phyloP scores from a whole-genome alignment of 1,140 invertebrate genomes.

The Caenorhabditis briggsae region DNA sequence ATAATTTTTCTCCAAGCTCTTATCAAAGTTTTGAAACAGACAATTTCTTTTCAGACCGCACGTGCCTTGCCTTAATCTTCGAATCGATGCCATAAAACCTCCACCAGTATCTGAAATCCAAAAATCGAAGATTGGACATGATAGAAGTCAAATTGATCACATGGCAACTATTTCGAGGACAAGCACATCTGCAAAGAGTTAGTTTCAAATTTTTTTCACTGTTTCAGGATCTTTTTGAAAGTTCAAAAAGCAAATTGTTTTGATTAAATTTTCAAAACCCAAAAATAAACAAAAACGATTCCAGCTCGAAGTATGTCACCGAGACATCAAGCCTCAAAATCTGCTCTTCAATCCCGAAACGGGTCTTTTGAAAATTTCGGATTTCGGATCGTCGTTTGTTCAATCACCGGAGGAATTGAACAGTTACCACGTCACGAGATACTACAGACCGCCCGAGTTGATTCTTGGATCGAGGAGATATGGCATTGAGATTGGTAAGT shows the following conservation, averaged over 20 bases:
- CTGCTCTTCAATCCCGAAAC: slow-evolving; percentile 68
- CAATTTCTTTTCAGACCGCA: background rate
- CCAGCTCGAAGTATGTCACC: slow-evolving; percentile 66
- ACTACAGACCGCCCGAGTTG: slow-evolving; percentile 71
- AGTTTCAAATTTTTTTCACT: background rate
- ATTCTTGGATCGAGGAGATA: slow-evolving; percentile 66
- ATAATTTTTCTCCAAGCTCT: no score
- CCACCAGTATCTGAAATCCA: slow-evolving; percentile 53
- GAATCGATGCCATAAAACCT: slow-evolving; percentile 70
- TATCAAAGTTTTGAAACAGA: background rate
- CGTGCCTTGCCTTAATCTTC: slow-evolving; percentile 63
- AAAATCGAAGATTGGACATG: slow-evolving; percentile 57
- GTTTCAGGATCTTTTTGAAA: no score
- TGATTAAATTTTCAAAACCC: no score
- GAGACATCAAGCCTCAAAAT: slow-evolving; percentile 75
- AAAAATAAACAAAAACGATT: slow-evolving; percentile 48
- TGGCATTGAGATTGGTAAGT: slow-evolving; percentile 37
- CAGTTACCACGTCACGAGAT: slow-evolving; percentile 71
- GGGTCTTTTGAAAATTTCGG: slow-evolving; percentile 72
- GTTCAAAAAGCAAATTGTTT: no score
- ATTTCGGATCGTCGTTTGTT: slow-evolving; percentile 71
- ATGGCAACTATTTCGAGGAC: slow-evolving; percentile 72
- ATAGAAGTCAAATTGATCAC: slow-evolving; percentile 71
- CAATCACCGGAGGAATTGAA: slow-evolving; percentile 12
- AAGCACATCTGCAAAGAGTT: slow-evolving; percentile 66